Evolutionary conservation across 2,797 vertebrate genomes (phyloP), one percentile per base, ranked within the genome.

Genomic region (Gobionotothen gibberifrons): DNA sequence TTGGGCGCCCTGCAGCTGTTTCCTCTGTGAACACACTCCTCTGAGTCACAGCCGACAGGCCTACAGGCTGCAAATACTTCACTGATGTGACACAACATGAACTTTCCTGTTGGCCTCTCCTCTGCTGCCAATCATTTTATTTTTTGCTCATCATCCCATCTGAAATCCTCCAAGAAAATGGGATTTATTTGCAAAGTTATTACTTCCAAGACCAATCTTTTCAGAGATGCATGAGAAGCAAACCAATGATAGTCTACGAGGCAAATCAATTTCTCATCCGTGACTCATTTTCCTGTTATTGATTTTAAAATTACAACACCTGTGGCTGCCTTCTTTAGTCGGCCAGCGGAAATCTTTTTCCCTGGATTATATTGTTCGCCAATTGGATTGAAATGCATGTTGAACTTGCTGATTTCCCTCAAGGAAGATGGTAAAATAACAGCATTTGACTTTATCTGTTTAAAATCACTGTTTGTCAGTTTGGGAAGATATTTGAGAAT

Each of bases 251-350:
- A 15, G 26, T 51, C 32, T 32, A 2, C 44, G 44, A 60, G 12
- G 0, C 32, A 14, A 73, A 79, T 85, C 69, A 56, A 60, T 84
- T 83, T 78, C 60, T 81, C 72, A 62, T 81, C 63, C 9, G 9
- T 8, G 47, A n/a, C 46, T 81, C 63, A 56, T 85, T 88, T 86
- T 48, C 40, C 75, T 60, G 72, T 70, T 48, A 87, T 88, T 83
- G 82, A 88, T 88, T 88, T 87, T 47, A 36, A 88, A 85, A 89
- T 72, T 69, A 70, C 46, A 53, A 52, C 84, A 83, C 79, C 88
- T 89, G 86, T 71, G 76, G 62, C 77, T 69, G 59, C 51, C 32
- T 72, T 54, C 55, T 74, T 65, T 63, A 73, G 44, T 58, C 65
- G 29, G 17, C n/a, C 39, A 15, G 36, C 42, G 56, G 22, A 79